Base-by-base conservation (phyloP, 2,113 vertebrate genomes). In the Antennarius striatus region DNA sequence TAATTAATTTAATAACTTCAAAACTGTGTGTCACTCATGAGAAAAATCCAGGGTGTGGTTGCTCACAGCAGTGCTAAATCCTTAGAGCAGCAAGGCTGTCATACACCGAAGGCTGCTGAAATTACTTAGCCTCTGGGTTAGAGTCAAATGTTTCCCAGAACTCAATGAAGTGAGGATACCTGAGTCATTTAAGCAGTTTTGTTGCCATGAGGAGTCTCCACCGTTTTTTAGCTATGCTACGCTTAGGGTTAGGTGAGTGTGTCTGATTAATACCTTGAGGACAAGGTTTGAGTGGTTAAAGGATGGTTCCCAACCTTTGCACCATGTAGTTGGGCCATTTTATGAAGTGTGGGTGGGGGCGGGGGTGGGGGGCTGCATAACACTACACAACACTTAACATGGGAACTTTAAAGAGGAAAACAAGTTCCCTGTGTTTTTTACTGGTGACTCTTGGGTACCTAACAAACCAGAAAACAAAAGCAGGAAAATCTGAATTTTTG, bases 221-320 rank as follows among this genome's bases (percentile, higher is more conserved):
- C 17, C 45, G 22, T 45, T 76, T 72, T 56, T 58, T 10, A 74
- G 58, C 11, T 7, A 49, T 68, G 60, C 65, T 43, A 7, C 42
- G 11, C 75, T 56, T 40, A 52, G n/a, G n/a, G n/a, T n/a, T n/a
- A 81, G 53, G 71, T 78, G 80, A 73, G 68, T 63, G 83, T 84
- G 79, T 71, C 83, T 70, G 53, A 73, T 58, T 62, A 79, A 69
- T 78, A 83, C 70, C 76, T 73, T 40, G 7, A 73, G 74, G 75
- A 80, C 55, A 62, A 13, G 4, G 74, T 62, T 53, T 73, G 45
- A 79, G 68, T 69, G 55, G 32, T 70, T 73, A 29, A 79, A 65
- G 56, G 63, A 59, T 61, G 67, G 79, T 62, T 76, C 69, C 58
- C 15, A 58, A 88, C 83, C 82, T 82, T 85, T 89, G 73, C 68